Evolutionary conservation across 2,113 vertebrate species (phyloP), one percentile per base, ranked within the genome.

Genomic region (Lathamus discolor): DNA sequence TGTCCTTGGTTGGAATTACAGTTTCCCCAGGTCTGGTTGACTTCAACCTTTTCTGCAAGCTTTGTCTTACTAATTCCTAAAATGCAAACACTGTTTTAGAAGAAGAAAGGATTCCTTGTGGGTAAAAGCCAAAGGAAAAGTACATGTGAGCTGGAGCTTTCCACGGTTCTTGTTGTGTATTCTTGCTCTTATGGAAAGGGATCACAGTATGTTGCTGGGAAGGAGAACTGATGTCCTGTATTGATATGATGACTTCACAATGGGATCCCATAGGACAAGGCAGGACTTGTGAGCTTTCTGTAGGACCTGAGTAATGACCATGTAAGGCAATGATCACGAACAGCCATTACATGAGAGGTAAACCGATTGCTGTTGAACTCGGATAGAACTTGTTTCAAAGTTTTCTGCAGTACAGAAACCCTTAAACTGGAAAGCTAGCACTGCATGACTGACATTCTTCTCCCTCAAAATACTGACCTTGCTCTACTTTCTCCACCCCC

Each of bases 401-500:
- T 95, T 96, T 94, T 96, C 83, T 95, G 35, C 91, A 88, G 39
- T 94, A 76, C 72, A 95, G 93, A 97, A 95, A 66, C 33, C 59
- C 73, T 80, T 95, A 93, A 96, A 82, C 64, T 90, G 72, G 91
- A 93, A 96, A 97, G 86, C 93, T 90, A 95, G 81, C 62, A 46
- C 64, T 95, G 82, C 70, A 88, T 76, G 64, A 85, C 86, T 95
- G 82, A 93, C 81, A 63, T 96, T 95, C 72, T 91, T 93, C 82
- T 94, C 48, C n/a, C 8, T 8, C 13, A 54, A 74, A n/a, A 51
- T 39, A 86, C 81, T 54, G 76, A 18, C 13, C 20, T 83, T 72
- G 7, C 15, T 91, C 25, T 92, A 12, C 61, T 76, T 85, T 69
- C 9, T 64, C 19, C 33, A 46, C 24, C 18, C 94, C 48, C 74